Evolutionary conservation across 53 echinoderm and acorn worm genomes (phyloP).

Genomic region (Paelopatides confundens): DNA sequence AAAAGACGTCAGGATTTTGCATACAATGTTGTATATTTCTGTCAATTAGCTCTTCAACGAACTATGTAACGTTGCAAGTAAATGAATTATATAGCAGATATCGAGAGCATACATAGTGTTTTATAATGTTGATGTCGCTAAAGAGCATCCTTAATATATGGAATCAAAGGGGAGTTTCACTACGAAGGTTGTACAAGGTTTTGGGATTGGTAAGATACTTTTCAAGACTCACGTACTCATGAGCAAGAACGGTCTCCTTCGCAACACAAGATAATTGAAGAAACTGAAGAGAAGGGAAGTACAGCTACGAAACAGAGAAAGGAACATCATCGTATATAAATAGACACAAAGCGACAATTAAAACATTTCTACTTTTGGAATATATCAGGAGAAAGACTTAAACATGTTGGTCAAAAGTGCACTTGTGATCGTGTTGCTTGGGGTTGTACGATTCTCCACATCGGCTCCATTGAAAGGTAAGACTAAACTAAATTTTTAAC

Average conservation of each 20-base stretch:
- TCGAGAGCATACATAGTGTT: no score
- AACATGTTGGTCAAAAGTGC: conserved; percentile 25
- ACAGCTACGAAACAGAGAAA: not conserved
- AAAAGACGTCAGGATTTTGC: no score
- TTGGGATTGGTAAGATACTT: not conserved
- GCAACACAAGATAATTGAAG: not conserved
- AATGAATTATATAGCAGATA: no score
- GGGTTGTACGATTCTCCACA: conserved; percentile 1
- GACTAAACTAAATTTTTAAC: not conserved
- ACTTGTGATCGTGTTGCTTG: conserved; percentile 13
- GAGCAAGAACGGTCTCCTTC: not conserved
- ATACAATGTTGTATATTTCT: no score
- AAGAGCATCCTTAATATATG: no score
- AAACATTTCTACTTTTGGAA: not conserved
- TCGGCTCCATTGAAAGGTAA: conserved; percentile 15
- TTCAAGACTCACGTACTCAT: not conserved
- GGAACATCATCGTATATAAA: not conserved
- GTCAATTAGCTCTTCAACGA: no score
- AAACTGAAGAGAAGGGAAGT: not conserved
- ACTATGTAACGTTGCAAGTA: no score
- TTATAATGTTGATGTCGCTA: no score
- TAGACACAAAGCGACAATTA: not conserved
- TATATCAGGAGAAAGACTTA: not conserved
- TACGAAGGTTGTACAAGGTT: not conserved
- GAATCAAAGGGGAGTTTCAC: no score